These are phyloP conservation scores for Apis laboriosa DNA, from an alignment of 1,140 invertebrate species.

Conservation along the genomic window DNA sequence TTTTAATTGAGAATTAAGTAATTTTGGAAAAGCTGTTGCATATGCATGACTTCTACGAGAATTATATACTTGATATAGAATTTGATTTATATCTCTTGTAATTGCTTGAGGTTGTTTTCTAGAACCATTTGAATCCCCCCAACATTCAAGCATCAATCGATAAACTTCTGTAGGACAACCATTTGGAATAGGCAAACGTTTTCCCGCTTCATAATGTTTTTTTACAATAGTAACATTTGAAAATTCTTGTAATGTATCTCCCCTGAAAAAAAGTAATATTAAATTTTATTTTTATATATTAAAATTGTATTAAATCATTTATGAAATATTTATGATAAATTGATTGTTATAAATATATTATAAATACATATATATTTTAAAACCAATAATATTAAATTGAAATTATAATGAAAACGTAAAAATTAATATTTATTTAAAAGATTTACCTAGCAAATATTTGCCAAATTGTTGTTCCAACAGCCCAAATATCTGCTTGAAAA, in stretches of 20 bases:
- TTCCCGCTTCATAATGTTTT: slow-evolving; percentile 86
- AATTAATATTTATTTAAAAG: too few species aligned
- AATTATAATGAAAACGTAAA: slow-evolving; percentile 7
- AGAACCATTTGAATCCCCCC: slow-evolving; percentile 87
- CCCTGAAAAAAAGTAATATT: slow-evolving; percentile 11
- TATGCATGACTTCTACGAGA: slow-evolving; percentile 84
- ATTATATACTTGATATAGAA: slow-evolving; percentile 87
- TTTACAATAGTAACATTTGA: slow-evolving; percentile 32
- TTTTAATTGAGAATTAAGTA: slow-evolving; percentile 63
- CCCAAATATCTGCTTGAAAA: slow-evolving; percentile 90
- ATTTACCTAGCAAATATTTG: slow-evolving; percentile 88
- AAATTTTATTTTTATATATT: background rate
- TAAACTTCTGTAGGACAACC: slow-evolving; percentile 92
- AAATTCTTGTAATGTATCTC: slow-evolving; percentile 22
- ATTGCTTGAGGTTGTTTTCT: slow-evolving; percentile 90
- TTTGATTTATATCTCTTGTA: slow-evolving; percentile 91
- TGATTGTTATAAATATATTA: too few species aligned
- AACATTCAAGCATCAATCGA: slow-evolving; percentile 92
- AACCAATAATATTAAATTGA: background rate
- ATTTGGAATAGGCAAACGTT: slow-evolving; percentile 87
- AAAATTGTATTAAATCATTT: background rate
- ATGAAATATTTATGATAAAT: background rate
- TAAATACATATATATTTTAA: background rate
- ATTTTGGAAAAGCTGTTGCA: slow-evolving; percentile 80
- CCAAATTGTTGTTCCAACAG: slow-evolving; percentile 93